These are phyloP conservation scores for Cepphus grylle DNA, from an alignment of 2,113 vertebrate species.

Conservation along the genomic window DNA sequence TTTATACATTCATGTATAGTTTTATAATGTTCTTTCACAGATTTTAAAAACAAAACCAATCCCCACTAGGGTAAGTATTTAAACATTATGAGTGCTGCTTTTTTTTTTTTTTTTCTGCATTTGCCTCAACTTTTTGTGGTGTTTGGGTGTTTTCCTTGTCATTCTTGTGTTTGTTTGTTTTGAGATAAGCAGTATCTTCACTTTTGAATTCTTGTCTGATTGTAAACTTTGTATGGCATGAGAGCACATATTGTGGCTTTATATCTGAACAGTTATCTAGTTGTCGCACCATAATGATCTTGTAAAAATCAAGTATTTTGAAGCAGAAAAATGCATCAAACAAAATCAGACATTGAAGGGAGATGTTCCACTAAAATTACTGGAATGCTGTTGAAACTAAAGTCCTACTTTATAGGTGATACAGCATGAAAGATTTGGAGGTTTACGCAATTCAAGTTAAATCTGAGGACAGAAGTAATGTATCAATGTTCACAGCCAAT, in stretches of 20 bases:
- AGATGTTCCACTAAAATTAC: background rate
- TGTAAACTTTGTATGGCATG: background rate
- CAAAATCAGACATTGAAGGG: background rate
- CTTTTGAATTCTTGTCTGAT: background rate
- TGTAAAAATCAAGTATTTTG: background rate
- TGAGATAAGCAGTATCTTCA: background rate
- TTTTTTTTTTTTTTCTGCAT: background rate
- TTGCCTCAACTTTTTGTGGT: background rate
- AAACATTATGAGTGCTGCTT: background rate
- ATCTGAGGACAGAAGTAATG: background rate
- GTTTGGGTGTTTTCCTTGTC: background rate
- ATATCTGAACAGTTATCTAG: background rate
- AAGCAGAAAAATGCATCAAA: background rate
- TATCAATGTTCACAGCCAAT: background rate
- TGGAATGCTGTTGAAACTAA: background rate
- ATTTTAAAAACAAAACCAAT: background rate
- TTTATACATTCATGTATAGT: fast-evolving
- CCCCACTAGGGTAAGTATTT: background rate
- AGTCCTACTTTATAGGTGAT: background rate
- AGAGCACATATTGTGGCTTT: background rate
- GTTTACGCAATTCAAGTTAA: background rate
- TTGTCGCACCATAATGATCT: background rate
- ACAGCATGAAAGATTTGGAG: background rate
- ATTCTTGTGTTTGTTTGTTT: background rate
- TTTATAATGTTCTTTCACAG: background rate